Evolutionary conservation across 2,888 invertebrate species (phyloP), one percentile per base, ranked within the genome.

Genomic region (Scelioninae gen. 1): DNA sequence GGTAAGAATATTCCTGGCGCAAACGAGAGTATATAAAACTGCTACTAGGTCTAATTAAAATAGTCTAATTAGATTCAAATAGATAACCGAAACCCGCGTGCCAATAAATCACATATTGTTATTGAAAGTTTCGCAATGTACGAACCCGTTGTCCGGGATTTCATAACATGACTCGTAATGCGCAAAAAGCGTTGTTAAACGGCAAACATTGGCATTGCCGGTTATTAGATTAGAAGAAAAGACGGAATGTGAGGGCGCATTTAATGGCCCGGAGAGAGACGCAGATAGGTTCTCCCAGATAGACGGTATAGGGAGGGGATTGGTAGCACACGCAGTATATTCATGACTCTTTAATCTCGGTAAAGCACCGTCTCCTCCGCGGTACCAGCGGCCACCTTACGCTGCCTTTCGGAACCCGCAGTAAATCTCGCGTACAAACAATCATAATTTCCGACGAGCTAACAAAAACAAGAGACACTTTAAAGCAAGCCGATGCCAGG

Each of bases 381-480:
- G 77, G 65, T 78, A 79, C 60, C 78, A 71, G 58, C 76, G 79
- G 74, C 82, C 83, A 77, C 77, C 80, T 80, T 79, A 62, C 60
- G 34, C 60, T 51, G 81, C 82, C 79, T 78, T 76, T 75, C 84
- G 84, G 84, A 85, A 86, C 86, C 87, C 82, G 88, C 88, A 87
- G 90, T 91, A 91, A 91, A 91, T 91, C 89, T 90, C 88, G 87
- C 88, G 90, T 89, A 90, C 91, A 90, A 92, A 92, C 90, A 92
- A 91, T 92, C 91, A 90, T 92, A 91, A 92, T 92, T 91, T 89
- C 90, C 90, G 89, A 89, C 88, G 89, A 90, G 89, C 88, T 87
- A 89, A 90, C 90, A 88, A 88, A 88, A 88, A 85, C 81, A 85
- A 82, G 88, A 88, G 88, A 88, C 86, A 75, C 75, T 91, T 91